These are phyloP conservation scores for Turritopsis rubra DNA, from an alignment of 30 jellyfish, hydroid and myxozoan genomes.

Conservation along the genomic window DNA sequence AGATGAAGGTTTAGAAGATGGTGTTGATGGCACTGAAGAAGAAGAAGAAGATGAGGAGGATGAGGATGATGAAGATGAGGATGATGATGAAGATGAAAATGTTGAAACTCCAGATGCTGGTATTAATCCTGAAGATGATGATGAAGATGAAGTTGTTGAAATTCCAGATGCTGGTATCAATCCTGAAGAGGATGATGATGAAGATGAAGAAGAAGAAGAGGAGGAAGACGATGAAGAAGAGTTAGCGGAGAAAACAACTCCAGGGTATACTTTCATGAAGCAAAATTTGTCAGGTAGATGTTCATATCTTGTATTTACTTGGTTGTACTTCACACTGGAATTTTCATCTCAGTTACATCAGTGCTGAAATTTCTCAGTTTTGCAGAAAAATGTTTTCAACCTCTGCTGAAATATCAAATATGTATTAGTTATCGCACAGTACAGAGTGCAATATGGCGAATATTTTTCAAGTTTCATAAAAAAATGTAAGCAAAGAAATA, in stretches of 20 bases:
- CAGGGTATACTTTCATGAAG: too few species aligned
- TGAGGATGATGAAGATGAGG: slow-evolving; percentile 27
- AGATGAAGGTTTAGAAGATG: slow-evolving; percentile 26
- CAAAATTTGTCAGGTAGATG: not conserved
- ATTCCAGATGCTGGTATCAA: slow-evolving; percentile 32
- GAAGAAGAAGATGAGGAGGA: slow-evolving; percentile 1
- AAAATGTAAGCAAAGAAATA: too few species aligned
- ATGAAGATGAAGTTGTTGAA: slow-evolving; percentile 19
- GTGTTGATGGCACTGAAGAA: slow-evolving; percentile 22
- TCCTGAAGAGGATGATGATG: slow-evolving; percentile 40
- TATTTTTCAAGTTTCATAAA: too few species aligned
- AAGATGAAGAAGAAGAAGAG: slow-evolving; percentile 73
- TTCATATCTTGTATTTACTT: too few species aligned
- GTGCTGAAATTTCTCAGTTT: too few species aligned
- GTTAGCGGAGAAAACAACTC: slow-evolving; percentile 10
- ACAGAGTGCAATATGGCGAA: too few species aligned
- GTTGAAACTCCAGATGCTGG: slow-evolving; percentile 43
- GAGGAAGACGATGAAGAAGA: slow-evolving; percentile 71
- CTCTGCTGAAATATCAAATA: too few species aligned
- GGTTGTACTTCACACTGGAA: not conserved
- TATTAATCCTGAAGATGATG: slow-evolving; percentile 19
- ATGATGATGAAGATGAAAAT: not conserved
- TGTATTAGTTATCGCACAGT: too few species aligned
- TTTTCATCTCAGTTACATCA: not conserved
- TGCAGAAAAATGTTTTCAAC: too few species aligned